phyloP scores from a whole-genome alignment of 2,888 invertebrate genomes.

The Calameuta idolon region DNA sequence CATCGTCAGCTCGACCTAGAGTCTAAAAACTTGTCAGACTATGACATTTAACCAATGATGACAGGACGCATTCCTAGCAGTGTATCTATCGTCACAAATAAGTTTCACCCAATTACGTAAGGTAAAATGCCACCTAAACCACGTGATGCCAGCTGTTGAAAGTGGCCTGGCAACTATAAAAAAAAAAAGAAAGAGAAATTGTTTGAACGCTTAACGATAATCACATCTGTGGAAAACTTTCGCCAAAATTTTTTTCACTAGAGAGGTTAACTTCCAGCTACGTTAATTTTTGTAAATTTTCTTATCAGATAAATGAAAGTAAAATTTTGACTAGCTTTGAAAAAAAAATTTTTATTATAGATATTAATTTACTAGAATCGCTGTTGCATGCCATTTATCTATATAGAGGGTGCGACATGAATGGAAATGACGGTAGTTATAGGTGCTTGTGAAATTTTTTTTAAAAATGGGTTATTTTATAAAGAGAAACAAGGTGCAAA shows the following conservation, averaged over 20 bases:
- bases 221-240: not conserved
- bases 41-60: constrained; percentile 8
- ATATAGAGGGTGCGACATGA: not conserved
- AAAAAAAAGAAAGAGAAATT: not conserved
- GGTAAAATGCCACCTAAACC: constrained; percentile 27
- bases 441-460: too few species aligned
- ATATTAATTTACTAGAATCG: not conserved
- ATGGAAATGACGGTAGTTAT: too few species aligned
- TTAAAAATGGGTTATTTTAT: too few species aligned
- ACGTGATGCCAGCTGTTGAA: not conserved
- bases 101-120: constrained; percentile 41
- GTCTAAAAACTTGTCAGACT: not conserved
- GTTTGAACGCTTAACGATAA: not conserved
- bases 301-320: too few species aligned
- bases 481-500: not conserved
- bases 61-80: not conserved
- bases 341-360: too few species aligned
- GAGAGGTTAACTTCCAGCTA: not conserved
- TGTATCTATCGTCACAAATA: constrained; percentile 17
- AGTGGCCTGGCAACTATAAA: not conserved
- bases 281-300: not conserved
- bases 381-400: not conserved
- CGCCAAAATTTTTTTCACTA: not conserved
- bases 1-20: not conserved
- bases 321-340: too few species aligned